These are phyloP conservation scores for Epistrophella euchroma DNA, from an alignment of 2,888 invertebrate species.

Conservation along the genomic window DNA sequence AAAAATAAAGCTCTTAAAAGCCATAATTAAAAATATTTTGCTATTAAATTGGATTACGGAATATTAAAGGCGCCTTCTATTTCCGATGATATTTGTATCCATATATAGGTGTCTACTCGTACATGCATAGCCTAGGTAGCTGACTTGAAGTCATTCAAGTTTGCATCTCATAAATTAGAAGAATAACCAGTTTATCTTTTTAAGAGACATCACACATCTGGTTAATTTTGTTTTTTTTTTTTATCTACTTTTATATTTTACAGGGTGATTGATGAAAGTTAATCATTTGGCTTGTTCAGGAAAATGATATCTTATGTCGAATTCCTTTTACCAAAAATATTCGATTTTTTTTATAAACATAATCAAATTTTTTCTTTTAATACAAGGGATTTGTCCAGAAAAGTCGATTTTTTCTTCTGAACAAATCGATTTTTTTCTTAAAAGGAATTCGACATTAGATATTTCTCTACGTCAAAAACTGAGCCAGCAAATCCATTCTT, in stretches of 20 bases:
- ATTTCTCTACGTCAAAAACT: too few species aligned
- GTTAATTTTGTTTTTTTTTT: not conserved
- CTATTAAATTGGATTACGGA: conserved; percentile 32
- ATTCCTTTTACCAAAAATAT: too few species aligned
- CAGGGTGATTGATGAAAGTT: not conserved
- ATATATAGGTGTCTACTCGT: not conserved
- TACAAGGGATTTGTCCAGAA: too few species aligned
- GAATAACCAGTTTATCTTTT: conserved; percentile 31
- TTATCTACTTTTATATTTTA: not conserved
- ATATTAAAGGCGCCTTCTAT: conserved; percentile 18
- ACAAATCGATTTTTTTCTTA: too few species aligned
- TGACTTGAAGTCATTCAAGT: conserved; percentile 3
- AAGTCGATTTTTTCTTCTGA: too few species aligned
- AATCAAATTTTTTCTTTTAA: too few species aligned
- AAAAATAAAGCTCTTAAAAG: not conserved
- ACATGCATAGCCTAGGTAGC: not conserved
- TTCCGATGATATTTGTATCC: not conserved
- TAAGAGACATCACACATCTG: conserved; percentile 1
- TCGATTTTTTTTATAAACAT: too few species aligned
- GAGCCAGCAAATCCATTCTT: too few species aligned
- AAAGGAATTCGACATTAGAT: too few species aligned
- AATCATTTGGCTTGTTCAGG: too few species aligned
- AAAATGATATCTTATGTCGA: too few species aligned
- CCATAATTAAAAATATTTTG: conserved; percentile 12
- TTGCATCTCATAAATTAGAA: conserved; percentile 27